These are phyloP conservation scores for Odontothrips loti DNA, from an alignment of 2,888 invertebrate species.

Conservation along the genomic window DNA sequence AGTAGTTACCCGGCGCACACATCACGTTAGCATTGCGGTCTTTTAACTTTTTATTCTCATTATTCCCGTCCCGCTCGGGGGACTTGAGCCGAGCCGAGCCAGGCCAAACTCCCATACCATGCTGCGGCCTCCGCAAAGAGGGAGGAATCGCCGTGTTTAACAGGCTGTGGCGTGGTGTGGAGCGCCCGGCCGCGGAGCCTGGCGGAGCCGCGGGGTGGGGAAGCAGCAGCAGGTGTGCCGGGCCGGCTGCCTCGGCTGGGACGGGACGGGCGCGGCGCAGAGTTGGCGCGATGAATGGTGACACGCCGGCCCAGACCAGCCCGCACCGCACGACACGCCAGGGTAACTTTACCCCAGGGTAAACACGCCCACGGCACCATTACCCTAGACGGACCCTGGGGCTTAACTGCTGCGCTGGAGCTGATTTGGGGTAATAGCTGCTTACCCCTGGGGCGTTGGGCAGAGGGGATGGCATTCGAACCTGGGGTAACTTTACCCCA, in stretches of 20 bases:
- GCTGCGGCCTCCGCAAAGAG: not conserved
- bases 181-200: not conserved
- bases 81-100: no score
- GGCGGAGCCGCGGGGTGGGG: not conserved
- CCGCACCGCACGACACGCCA: no score
- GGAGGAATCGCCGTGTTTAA: not conserved
- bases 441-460: no score
- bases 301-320: not conserved
- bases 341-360: no score
- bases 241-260: no score
- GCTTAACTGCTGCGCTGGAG: no score
- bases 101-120: not conserved
- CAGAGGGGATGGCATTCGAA: no score
- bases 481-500: no score
- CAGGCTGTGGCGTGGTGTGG: not conserved
- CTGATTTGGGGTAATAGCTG: no score
- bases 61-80: not conserved
- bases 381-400: no score
- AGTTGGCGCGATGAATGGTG: not conserved
- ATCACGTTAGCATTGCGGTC: not conserved
- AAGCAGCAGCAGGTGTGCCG: not conserved
- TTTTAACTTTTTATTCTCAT: not conserved
- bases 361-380: no score
- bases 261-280: not conserved
- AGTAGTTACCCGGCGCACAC: not conserved